Evolutionary conservation across 2,797 vertebrate genomes (phyloP).

Genomic region (Siniperca obscura): DNA sequence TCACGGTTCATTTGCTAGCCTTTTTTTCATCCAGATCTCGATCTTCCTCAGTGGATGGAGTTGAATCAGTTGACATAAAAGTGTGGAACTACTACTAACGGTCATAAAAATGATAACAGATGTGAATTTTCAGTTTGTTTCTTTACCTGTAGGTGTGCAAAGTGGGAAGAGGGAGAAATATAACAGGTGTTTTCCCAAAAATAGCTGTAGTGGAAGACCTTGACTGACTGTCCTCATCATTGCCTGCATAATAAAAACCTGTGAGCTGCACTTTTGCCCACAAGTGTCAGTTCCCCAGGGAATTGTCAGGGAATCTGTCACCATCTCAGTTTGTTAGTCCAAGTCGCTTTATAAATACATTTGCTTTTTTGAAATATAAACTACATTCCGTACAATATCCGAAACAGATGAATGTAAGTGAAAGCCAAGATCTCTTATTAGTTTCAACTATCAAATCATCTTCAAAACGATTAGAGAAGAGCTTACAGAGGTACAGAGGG

Average conservation of each 20-base stretch:
- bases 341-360: background rate
- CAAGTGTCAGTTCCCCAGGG: background rate
- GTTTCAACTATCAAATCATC: conserved; percentile 54
- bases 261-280: background rate
- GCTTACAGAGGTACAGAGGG: conserved; percentile 30
- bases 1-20: background rate
- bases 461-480: conserved; percentile 30
- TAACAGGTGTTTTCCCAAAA: background rate
- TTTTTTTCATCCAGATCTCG: background rate
- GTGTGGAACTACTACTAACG: background rate
- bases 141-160: background rate
- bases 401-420: conserved; percentile 3
- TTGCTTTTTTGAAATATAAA: conserved; percentile 21
- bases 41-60: background rate
- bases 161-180: background rate
- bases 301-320: conserved; percentile 12
- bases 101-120: background rate
- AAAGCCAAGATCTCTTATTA: conserved; percentile 26
- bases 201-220: background rate
- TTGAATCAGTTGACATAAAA: background rate
- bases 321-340: background rate
- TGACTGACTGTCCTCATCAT: background rate
- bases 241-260: background rate
- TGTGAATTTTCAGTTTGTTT: background rate
- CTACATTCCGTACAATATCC: background rate